Evolutionary conservation across 1,140 invertebrate genomes (phyloP).

Genomic region (Lerema accius): DNA sequence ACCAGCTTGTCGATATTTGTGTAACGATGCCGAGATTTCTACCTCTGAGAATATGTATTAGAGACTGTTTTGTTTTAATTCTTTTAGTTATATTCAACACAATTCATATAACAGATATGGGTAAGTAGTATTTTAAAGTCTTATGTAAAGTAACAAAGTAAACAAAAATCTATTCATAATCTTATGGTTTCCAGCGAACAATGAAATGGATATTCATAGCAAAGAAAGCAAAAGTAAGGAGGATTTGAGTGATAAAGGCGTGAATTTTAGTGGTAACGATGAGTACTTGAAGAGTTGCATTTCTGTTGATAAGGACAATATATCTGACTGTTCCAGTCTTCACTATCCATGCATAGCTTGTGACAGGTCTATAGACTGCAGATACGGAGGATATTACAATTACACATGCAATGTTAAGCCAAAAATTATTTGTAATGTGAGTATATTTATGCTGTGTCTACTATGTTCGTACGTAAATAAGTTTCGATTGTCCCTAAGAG

Average conservation of each 20-base stretch:
- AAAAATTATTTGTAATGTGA: slow-evolving; percentile 82
- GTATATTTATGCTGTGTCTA: no score
- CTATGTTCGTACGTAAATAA: no score
- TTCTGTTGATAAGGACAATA: slow-evolving; percentile 51
- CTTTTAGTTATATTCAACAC: slow-evolving; percentile 76
- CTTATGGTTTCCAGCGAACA: slow-evolving; percentile 57
- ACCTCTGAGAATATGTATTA: slow-evolving; percentile 64
- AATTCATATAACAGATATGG: slow-evolving; percentile 73
- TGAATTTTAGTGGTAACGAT: slow-evolving; percentile 67
- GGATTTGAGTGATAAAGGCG: slow-evolving; percentile 55
- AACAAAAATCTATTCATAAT: slow-evolving; percentile 12
- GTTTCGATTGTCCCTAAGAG: no score
- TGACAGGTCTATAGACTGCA: slow-evolving; percentile 81
- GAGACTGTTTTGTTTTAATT: slow-evolving; percentile 72
- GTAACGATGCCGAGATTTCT: slow-evolving; percentile 15
- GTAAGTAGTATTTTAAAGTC: slow-evolving; percentile 47
- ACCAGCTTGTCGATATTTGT: not conserved
- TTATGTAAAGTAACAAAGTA: slow-evolving; percentile 1
- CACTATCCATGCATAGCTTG: slow-evolving; percentile 83
- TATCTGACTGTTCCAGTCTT: slow-evolving; percentile 78
- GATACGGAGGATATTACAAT: slow-evolving; percentile 82
- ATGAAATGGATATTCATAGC: slow-evolving; percentile 71
- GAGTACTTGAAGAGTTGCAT: slow-evolving; percentile 73
- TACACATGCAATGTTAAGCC: slow-evolving; percentile 81
- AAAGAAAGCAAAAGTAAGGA: slow-evolving; percentile 70